Evolutionary conservation across 2,888 invertebrate genomes (phyloP), one percentile per base, ranked within the genome.

Genomic region (Ectropis crepuscularia): DNA sequence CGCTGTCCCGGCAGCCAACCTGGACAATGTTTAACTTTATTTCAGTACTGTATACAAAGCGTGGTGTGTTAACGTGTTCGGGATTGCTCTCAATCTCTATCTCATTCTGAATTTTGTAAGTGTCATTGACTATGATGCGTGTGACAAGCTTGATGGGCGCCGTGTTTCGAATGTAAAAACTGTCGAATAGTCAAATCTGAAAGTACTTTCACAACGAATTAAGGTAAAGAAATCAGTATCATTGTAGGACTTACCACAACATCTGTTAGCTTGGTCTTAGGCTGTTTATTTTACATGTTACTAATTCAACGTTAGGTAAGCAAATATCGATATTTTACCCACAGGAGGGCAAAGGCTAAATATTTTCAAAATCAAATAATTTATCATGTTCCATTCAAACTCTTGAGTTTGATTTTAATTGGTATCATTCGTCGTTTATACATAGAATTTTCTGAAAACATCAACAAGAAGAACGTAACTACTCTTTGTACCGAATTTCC

Each of bases 1-100:
- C 93, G 89, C 83, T 92, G 93, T 81, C 93, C 93, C 67, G 92
- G 93, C 82, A 92, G 90, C 93, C 93, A 92, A 82, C 91, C 92
- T 93, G 87, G 79, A 90, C 83, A 90, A 89, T 74, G 83, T 60
- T 84, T 76, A 87, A 82, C 74, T 86, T 72, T 87, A 87, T 82
- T 85, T 83, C 82, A 77, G 80, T 10, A 84, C 74, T 81, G 80
- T 82, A 81, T 85, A 51, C 28, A 41, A n/a, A 41, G 9, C 41
- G 41, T 8, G 6, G 8, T 41, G 6, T 41, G 5, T 8, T 8
- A 41, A 41, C 41, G 41, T 41, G 41, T 41, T 41, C 41, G 41
- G 10, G 41, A 41, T 41, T 5, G 9, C 9, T 41, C 9, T 41
- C 41, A 41, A 41, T 9, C 9, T 28, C 16, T 28, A 28, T 28